phyloP scores from a whole-genome alignment of 2,113 vertebrate genomes.

The Panthera uncia region DNA sequence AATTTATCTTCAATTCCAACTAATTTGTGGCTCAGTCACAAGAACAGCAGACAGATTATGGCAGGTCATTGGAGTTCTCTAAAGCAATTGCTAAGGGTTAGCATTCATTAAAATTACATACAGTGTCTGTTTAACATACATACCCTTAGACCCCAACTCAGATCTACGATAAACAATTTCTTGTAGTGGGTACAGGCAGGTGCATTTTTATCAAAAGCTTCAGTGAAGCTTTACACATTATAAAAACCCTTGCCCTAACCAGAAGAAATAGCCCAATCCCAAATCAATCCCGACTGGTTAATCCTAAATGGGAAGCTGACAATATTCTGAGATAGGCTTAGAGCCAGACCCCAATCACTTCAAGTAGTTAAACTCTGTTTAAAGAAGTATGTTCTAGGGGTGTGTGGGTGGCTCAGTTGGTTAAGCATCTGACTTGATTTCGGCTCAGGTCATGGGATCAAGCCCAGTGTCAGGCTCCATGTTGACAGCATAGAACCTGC shows the following conservation, averaged over 20 bases:
- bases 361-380: not conserved
- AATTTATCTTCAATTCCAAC: not conserved
- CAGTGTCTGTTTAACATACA: not conserved
- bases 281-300: not conserved
- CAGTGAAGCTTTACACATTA: not conserved
- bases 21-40: not conserved
- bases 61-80: not conserved
- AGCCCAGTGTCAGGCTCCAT: no score
- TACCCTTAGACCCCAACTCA: not conserved
- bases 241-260: not conserved
- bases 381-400: not conserved
- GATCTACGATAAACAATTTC: not conserved
- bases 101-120: not conserved
- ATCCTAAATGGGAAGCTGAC: not conserved
- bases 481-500: no score
- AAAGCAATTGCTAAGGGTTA: not conserved
- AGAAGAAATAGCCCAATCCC: not conserved
- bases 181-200: not conserved
- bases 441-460: no score
- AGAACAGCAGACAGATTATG: not conserved
- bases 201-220: not conserved
- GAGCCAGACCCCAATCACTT: not conserved
- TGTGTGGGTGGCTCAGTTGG: no score
- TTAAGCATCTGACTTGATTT: no score
- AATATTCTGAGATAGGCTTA: not conserved